These are phyloP conservation scores for Syngnathus acus DNA, from an alignment of 2,797 vertebrate species.

Conservation along the genomic window DNA sequence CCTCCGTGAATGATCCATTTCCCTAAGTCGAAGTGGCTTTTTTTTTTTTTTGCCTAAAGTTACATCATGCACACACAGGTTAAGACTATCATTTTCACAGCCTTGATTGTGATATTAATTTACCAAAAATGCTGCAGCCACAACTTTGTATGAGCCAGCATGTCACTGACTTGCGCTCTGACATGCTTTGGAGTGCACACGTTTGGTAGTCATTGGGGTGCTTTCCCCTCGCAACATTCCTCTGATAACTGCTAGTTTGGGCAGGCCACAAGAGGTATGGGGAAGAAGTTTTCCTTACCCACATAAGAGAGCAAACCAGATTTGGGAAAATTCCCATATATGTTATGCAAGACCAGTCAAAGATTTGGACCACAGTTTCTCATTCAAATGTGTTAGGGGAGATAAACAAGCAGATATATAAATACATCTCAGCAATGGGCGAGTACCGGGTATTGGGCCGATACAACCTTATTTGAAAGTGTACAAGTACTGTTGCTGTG, in stretches of 20 bases:
- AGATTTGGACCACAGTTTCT: not conserved
- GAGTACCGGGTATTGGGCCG: too few relatives aligned
- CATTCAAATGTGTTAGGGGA: not conserved
- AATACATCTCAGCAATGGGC: too few relatives aligned
- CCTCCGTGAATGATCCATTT: not conserved
- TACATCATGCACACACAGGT: not conserved
- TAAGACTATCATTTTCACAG: slow-evolving; percentile 10
- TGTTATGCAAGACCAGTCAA: not conserved
- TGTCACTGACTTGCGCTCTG: slow-evolving; percentile 16
- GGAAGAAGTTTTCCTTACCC: not conserved
- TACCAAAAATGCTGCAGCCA: too few relatives aligned
- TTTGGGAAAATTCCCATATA: not conserved
- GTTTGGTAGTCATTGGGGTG: not conserved
- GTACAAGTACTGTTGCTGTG: too few relatives aligned
- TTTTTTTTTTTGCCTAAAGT: not conserved
- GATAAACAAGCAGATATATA: too few relatives aligned
- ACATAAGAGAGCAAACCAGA: not conserved
- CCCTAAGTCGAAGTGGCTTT: not conserved
- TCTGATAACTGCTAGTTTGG: slow-evolving; percentile 36
- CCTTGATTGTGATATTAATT: too few relatives aligned
- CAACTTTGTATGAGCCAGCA: not conserved
- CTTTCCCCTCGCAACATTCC: slow-evolving; percentile 23
- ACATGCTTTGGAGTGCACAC: slow-evolving; percentile 10
- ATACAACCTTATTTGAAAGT: too few relatives aligned
- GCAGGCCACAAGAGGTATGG: slow-evolving; percentile 23